Conservation (phyloP, 2,113 vertebrate species). For the Psilopogon haemacephalus region DNA sequence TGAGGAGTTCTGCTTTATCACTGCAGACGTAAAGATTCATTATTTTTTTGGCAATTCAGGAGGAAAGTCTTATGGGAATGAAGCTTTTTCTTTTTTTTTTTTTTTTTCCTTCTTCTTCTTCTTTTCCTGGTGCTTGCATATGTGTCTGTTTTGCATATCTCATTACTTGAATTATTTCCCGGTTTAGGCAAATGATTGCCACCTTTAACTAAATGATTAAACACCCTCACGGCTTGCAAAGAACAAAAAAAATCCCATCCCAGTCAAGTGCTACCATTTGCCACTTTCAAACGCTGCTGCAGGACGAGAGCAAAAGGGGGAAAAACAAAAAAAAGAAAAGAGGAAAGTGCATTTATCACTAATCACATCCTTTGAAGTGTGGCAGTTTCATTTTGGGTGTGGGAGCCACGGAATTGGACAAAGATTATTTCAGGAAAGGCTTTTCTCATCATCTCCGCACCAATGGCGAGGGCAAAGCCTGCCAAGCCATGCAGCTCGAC, state of each 20-base stretch:
- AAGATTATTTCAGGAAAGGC: constrained; percentile 71
- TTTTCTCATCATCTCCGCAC: constrained; percentile 63
- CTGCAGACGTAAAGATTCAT: constrained; percentile 75
- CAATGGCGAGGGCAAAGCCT: constrained; percentile 36
- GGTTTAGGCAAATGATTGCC: constrained; percentile 65
- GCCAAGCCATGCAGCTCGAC: constrained; percentile 16
- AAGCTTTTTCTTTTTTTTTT: background rate
- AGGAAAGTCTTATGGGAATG: constrained; percentile 61
- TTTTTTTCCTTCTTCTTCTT: too few relatives aligned
- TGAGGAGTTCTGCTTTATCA: constrained; percentile 78
- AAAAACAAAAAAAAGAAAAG: too few relatives aligned
- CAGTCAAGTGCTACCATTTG: constrained; percentile 32
- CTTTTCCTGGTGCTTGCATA: accelerated
- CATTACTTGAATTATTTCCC: constrained; percentile 74
- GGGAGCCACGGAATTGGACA: constrained; percentile 51
- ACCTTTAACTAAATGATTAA: constrained; percentile 73
- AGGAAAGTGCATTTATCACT: background rate
- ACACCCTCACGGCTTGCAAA: constrained; percentile 36
- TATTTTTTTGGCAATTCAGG: constrained; percentile 77
- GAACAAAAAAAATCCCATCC: background rate
- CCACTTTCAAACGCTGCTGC: constrained; percentile 35
- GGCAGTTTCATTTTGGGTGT: background rate
- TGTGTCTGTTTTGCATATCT: constrained; percentile 71
- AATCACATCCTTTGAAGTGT: constrained; percentile 63
- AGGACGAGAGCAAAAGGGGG: constrained; percentile 31